Conservation (phyloP, 1,140 invertebrate species). For the Vanessa atalanta region DNA sequence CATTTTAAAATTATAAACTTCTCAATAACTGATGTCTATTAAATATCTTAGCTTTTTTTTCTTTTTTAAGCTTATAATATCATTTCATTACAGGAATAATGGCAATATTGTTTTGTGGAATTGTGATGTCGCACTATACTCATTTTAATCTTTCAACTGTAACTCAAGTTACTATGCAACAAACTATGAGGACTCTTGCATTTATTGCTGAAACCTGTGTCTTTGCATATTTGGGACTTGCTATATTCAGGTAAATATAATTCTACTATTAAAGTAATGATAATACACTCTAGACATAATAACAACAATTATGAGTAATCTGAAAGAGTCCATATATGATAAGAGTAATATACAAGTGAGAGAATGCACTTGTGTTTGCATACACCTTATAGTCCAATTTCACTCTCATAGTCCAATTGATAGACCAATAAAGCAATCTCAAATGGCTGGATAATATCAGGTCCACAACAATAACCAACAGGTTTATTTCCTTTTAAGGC, state of each 20-base stretch:
- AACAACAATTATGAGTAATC: no score
- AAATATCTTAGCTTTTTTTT: neutral
- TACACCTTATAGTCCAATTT: no score
- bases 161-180: constrained; percentile 99
- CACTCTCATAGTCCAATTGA: no score
- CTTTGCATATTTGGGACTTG: constrained; percentile 99
- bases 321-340: no score
- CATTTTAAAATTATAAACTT: no score
- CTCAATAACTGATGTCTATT: neutral
- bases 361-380: no score
- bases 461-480: no score
- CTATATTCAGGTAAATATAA: constrained; percentile 90
- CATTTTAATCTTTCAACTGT: constrained; percentile 99
- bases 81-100: constrained; percentile 90
- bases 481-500: no score
- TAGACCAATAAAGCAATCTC: no score
- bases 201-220: constrained; percentile 99
- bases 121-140: constrained; percentile 99
- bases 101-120: constrained; percentile 99
- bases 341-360: no score
- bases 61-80: neutral
- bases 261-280: neutral
- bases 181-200: constrained; percentile 97
- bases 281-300: neutral
- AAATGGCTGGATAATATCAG: no score